Evolutionary conservation across 2,797 vertebrate genomes (phyloP), one percentile per base, ranked within the genome.

Genomic region (Peromyscus nudipes): DNA sequence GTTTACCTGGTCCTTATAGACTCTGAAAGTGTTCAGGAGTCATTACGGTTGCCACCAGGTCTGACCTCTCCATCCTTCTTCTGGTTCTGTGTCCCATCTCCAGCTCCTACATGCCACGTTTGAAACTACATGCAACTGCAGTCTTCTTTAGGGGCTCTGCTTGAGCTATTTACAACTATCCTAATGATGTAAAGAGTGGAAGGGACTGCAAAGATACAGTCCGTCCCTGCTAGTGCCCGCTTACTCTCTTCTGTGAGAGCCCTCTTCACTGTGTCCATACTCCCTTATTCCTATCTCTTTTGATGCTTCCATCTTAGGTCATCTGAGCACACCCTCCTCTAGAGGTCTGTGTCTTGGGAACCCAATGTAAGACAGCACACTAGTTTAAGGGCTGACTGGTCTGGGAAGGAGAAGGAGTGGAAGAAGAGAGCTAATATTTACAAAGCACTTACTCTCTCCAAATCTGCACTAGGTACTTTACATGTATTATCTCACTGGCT

Each of bases 351-450:
- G 82, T 90, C 46, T 90, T 46, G 25, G n/a, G 43, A 90, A 25
- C 27, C 29, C 25, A 79, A 40, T n/a, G 52, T 27, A 62, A 89
- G 37, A 87, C 16, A 95, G 16, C 52, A 13, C 5, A 5, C 34
- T 95, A 57, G 11, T 73, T 19, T 43, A 67, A 46, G 12, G 80
- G 57, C 57, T 60, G 23, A 16, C 52, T 37, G 60, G 67, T 69
- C 9, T 7, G 67, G 10, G n/a, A 27, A 37, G 40, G 31, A 69
- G 12, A 88, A 34, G 16, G 16, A 93, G 4, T 40, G 0, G 25
- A 89, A 79, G 43, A 76, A 40, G 19, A 87, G 87, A 91, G 43
- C 17, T 79, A 82, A 43, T 71, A 85, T 86, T 92, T 94, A 75
- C 9, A 88, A 4, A 86, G 37, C 34, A 71, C 31, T 85, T 73